Base-by-base conservation (phyloP, 2,888 invertebrate genomes). In the Yponomeuta malinellus region DNA sequence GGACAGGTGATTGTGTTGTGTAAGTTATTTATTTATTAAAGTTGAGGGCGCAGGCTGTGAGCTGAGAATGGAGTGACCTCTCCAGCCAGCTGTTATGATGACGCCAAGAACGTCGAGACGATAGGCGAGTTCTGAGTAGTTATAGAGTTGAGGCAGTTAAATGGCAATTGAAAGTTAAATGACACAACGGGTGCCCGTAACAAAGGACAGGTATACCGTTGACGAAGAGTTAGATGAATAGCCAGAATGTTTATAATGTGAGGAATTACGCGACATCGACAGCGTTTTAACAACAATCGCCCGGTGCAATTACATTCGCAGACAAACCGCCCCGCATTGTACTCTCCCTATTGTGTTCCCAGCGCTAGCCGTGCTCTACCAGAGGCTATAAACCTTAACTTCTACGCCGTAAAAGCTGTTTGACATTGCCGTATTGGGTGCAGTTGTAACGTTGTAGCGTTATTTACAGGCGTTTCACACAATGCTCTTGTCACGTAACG, bases 401-500 rank as follows among this genome's bases (percentile, higher is more conserved):
- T 12, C 65, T 65, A 65, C 10, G 12, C 8, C 5, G 12, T 33
- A 65, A 65, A 23, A 29, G 29, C 65, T 65, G 33, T 29, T 65
- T 65, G 12, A 29, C 65, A 31, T 12, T 10, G 65, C 31, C 52
- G 4, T 33, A 23, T 23, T 23, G 65, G 3, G 10, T 10, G 65
- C n/a, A 29, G 29, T 2, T 65, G 10, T 65, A 65, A 29, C 65
- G 29, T 65, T 64, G 52, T 65, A 29, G 31, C 9, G 33, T 65
- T 65, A 31, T 9, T 33, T 10, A 29, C 9, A 9, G 33, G 65
- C 65, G 29, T 31, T 65, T 31, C 33, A 31, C 33, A 65, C 65
- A 65, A 65, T 65, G 65, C 65, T 65, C 29, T 65, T 29, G 65
- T 59, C 15, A 59, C 31, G 65, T 65, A 65, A 65, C 31, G n/a